Evolutionary conservation across 2,888 invertebrate species (phyloP), one percentile per base, ranked within the genome.

Genomic region (Xestia rhomboidea): DNA sequence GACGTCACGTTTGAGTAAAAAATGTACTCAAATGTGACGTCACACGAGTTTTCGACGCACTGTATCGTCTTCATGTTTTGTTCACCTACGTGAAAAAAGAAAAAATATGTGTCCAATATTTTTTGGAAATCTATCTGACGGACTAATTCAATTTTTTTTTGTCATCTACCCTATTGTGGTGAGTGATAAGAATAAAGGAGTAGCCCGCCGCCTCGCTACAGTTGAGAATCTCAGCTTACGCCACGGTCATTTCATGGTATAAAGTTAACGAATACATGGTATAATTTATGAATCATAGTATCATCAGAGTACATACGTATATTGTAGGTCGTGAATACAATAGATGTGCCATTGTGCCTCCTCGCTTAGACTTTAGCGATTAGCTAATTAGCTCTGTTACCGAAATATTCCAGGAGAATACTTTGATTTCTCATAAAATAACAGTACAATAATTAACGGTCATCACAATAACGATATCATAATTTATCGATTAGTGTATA

Each of bases 261-360:
- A 85, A 84, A 70, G 80, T 81, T 81, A 88, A 88, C 88, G 83
- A 83, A 82, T 86, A 87, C 87, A 87, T 87, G 87, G 88, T 87
- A 88, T 87, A 85, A 88, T 88, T 88, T 88, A 87, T 87, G 77
- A 88, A 85, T 85, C 87, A 87, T 87, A 88, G 77, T 73, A 73
- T 88, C 83, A 88, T 88, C 73, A 77, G 81, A 87, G 64, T 83
- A 87, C 88, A 85, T 87, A 89, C 84, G 84, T 88, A 89, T 88
- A 87, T 83, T 83, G 83, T 89, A 89, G 87, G 88, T 88, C 86
- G 87, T 88, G 89, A 90, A 89, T 91, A 92, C 92, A 93, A 94
- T 94, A 95, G 94, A 92, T 93, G 93, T 90, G 93, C 95, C 95
- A 91, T 93, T 93, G 95, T 96, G 96, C 96, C 96, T 96, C 93